Percentiles rank a stretch among this genome's conserved stretches.
Conservation (phyloP, 2,797 vertebrate genomes). For the Onychomys torridus region DNA sequence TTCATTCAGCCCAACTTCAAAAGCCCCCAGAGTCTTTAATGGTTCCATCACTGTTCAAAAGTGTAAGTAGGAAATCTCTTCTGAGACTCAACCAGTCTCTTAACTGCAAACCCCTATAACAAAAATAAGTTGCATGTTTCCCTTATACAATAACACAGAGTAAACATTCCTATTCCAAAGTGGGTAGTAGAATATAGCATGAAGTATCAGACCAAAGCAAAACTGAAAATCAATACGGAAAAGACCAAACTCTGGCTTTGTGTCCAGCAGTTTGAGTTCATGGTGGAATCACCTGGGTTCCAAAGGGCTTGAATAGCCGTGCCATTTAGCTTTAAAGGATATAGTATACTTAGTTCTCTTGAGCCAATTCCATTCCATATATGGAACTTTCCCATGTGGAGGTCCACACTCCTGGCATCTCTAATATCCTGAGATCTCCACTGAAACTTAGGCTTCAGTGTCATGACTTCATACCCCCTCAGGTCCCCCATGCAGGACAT, state of each 20-base stretch:
- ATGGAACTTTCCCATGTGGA: neutral
- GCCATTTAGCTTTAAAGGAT: neutral
- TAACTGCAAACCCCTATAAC: neutral
- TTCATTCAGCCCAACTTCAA: neutral
- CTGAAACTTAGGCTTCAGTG: neutral
- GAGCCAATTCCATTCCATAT: neutral
- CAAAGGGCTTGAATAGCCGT: neutral
- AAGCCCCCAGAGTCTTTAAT: neutral
- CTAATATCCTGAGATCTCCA: neutral
- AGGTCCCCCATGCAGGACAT: neutral
- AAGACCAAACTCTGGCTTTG: neutral
- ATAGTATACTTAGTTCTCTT: neutral
- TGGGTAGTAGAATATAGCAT: neutral
- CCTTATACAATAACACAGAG: neutral
- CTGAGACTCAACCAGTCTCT: neutral
- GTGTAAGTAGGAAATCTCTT: neutral
- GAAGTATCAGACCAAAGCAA: neutral
- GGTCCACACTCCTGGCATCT: neutral
- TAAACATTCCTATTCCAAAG: neutral
- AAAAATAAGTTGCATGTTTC: neutral
- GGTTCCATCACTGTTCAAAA: neutral
- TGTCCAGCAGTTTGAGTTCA: neutral
- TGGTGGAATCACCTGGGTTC: neutral
- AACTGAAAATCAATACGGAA: neutral
- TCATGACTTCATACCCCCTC: neutral